phyloP scores from a whole-genome alignment of 2,797 vertebrate genomes.

The Channa striata region DNA sequence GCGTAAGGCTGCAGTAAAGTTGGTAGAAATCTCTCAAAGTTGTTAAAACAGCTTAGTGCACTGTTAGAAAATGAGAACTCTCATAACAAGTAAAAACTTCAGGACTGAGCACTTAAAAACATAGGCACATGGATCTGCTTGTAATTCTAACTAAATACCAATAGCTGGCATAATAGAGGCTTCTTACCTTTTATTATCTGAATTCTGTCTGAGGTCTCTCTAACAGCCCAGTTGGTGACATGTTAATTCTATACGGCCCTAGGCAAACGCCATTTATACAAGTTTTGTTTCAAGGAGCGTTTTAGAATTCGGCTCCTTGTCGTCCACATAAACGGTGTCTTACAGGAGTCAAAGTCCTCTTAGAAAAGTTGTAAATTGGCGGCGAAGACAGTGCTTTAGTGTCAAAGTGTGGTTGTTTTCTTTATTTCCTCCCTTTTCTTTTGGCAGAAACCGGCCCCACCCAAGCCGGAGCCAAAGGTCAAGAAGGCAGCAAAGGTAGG shows the following conservation, averaged over 20 bases:
- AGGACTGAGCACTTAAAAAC: not conserved
- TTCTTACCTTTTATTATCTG: not conserved
- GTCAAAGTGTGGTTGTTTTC: not conserved
- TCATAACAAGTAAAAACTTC: not conserved
- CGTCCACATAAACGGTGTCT: not conserved
- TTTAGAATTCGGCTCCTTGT: not conserved
- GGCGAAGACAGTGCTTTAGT: not conserved
- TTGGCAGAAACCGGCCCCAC: conserved; percentile 85
- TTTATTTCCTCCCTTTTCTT: not conserved
- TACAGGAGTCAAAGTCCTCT: not conserved
- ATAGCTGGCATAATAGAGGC: not conserved
- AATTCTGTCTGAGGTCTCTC: not conserved
- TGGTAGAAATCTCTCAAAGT: not conserved
- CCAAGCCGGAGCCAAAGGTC: conserved; percentile 89
- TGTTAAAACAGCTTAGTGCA: not conserved
- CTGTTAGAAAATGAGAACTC: not conserved
- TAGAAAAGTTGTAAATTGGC: not conserved
- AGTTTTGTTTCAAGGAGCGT: not conserved
- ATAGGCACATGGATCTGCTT: not conserved
- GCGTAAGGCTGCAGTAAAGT: not conserved
- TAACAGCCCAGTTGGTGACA: not conserved
- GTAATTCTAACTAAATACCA: conserved; percentile 3
- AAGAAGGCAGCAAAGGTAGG: conserved; percentile 93
- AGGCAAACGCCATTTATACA: not conserved
- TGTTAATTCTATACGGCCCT: not conserved